These are phyloP conservation scores for Chamaetylas fuelleborni DNA, from an alignment of 2,113 vertebrate genomes.

Conservation along the genomic window DNA sequence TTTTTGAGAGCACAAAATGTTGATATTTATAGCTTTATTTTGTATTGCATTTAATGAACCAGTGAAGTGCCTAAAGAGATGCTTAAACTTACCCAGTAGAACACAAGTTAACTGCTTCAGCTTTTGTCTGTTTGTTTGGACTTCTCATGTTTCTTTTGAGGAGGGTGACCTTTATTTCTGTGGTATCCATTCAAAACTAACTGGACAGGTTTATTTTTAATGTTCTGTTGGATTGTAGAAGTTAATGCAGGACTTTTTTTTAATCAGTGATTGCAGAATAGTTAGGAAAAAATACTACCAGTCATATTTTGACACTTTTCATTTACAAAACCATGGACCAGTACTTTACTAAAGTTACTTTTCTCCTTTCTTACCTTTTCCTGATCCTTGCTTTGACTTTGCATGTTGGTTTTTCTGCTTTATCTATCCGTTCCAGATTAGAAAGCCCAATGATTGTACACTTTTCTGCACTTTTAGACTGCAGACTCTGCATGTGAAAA, in stretches of 20 bases:
- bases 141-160: not conserved
- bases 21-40: conserved; percentile 79
- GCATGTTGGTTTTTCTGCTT: conserved; percentile 36
- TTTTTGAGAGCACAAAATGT: conserved; percentile 72
- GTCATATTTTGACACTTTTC: not conserved
- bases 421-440: conserved; percentile 27
- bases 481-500: conserved; percentile 59
- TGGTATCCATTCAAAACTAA: conserved; percentile 21
- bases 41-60: conserved; percentile 72
- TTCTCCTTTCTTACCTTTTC: not conserved
- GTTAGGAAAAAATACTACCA: not conserved
- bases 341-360: not conserved
- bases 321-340: conserved; percentile 11
- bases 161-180: conserved; percentile 57
- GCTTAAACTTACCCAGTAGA: conserved; percentile 54
- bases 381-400: conserved; percentile 31
- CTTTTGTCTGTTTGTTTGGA: conserved; percentile 22
- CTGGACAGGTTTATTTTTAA: not conserved
- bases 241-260: not conserved
- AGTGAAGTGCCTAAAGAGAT: conserved; percentile 80
- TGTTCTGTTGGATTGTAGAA: not conserved
- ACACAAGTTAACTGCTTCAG: conserved; percentile 53
- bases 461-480: conserved; percentile 58
- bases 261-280: conserved; percentile 1
- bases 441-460: conserved; percentile 65